Evolutionary conservation across 2,113 vertebrate genomes (phyloP).

Genomic region (Columbina picui): DNA sequence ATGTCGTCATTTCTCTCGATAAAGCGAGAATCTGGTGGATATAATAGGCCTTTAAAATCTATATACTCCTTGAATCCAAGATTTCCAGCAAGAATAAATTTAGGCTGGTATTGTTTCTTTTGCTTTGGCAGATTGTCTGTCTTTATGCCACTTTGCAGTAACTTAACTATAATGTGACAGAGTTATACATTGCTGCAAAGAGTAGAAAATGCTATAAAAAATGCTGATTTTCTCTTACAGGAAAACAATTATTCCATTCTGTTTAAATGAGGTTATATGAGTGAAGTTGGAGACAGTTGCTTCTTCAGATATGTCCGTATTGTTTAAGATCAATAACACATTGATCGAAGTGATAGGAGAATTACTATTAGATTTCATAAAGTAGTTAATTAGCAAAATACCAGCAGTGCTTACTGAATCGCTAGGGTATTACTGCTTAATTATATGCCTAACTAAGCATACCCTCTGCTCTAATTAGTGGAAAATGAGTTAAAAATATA

Average conservation of each 20-base stretch:
- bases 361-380: not conserved
- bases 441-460: conserved; percentile 59
- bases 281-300: not conserved
- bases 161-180: not conserved
- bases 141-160: not conserved
- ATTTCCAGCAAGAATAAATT: not conserved
- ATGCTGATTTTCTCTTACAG: not conserved
- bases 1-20: not conserved
- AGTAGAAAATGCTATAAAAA: not conserved
- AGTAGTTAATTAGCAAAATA: conserved; percentile 38
- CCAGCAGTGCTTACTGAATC: conserved; percentile 28
- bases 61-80: not conserved
- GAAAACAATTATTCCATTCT: not conserved
- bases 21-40: not conserved
- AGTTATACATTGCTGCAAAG: not conserved
- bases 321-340: conserved; percentile 25
- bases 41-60: not conserved
- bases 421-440: conserved; percentile 44
- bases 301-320: not conserved
- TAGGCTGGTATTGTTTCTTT: not conserved
- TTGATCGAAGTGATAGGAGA: conserved; percentile 2
- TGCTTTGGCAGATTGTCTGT: not conserved
- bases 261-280: not conserved
- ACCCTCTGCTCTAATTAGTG: conserved; percentile 34
- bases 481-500: conserved; percentile 61